Conservation (phyloP, 1,140 invertebrate genomes). For the Achatina immaculata region DNA sequence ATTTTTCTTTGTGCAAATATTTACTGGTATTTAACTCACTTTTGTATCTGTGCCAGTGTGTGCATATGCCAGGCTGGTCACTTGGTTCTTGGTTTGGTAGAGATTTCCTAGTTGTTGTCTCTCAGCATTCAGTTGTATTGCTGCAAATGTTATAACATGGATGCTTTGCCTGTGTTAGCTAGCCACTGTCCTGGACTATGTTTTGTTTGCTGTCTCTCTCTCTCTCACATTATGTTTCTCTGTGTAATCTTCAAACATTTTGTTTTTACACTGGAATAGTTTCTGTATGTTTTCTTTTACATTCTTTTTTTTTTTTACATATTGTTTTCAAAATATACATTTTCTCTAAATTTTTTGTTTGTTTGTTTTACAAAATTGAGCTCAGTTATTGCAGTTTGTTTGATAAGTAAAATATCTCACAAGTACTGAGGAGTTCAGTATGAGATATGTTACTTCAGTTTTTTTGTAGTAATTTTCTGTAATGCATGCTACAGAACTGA, state of each 20-base stretch:
- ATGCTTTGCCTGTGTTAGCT: constrained; percentile 4
- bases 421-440: no score
- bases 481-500: no score
- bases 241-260: background rate
- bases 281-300: background rate
- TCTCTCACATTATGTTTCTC: background rate
- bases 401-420: no score
- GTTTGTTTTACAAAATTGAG: no score
- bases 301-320: background rate
- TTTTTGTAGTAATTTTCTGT: no score
- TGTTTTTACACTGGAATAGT: background rate
- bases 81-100: background rate
- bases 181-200: background rate
- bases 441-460: no score
- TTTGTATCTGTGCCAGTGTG: background rate
- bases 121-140: background rate
- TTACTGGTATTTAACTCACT: constrained; percentile 15
- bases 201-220: background rate
- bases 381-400: no score
- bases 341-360: background rate
- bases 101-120: background rate
- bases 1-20: background rate
- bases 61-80: background rate
- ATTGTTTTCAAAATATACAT: no score
- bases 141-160: background rate